phyloP scores from a whole-genome alignment of 2,888 invertebrate genomes.

The Luperina testacea region DNA sequence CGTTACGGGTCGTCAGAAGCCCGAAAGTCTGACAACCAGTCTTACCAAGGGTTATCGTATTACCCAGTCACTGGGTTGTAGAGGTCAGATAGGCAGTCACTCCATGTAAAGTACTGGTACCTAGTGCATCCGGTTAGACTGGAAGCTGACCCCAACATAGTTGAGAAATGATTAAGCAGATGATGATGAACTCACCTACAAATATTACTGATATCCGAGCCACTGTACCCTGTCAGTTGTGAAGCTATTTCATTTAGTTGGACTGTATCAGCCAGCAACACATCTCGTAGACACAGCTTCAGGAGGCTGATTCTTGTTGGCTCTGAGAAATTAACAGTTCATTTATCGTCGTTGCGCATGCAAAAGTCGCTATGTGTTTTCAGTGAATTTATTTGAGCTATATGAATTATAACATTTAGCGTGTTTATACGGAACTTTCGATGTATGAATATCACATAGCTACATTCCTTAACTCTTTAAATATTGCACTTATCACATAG shows the following conservation, averaged over 20 bases:
- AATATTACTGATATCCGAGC: slow-evolving; percentile 96
- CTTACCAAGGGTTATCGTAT: neutral
- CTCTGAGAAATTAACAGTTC: slow-evolving; percentile 83
- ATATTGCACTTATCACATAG: too few species aligned
- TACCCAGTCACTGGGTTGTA: neutral
- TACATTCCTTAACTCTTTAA: too few species aligned
- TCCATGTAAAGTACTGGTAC: too few species aligned
- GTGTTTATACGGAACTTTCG: too few species aligned
- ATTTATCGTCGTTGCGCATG: too few species aligned
- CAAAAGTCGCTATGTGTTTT: too few species aligned
- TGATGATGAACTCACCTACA: slow-evolving; percentile 82
- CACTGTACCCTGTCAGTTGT: slow-evolving; percentile 94
- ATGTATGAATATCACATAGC: too few species aligned
- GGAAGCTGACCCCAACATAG: neutral
- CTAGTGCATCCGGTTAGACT: neutral
- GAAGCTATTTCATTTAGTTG: slow-evolving; percentile 91
- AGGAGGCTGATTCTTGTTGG: slow-evolving; percentile 92
- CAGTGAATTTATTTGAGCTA: too few species aligned
- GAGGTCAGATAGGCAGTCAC: neutral
- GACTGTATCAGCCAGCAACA: slow-evolving; percentile 91
- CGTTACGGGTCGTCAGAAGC: neutral
- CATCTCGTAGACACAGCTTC: slow-evolving; percentile 92
- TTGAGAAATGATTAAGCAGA: neutral
- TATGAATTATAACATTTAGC: too few species aligned
- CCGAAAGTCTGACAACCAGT: neutral